Conservation (phyloP, 2,888 invertebrate genomes). For the Microctonus hyperodae region DNA sequence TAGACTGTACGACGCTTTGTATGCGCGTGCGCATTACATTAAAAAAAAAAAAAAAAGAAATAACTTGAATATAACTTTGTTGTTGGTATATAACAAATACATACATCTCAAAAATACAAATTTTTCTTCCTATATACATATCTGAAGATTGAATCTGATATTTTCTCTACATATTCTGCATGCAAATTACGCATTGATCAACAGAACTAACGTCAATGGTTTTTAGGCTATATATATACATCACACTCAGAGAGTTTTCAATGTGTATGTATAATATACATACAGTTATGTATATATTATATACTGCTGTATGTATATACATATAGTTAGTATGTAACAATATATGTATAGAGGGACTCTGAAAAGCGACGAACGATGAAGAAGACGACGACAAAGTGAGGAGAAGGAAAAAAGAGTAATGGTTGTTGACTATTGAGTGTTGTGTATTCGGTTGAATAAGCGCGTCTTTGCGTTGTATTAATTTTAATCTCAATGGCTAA, state of each 20-base stretch:
- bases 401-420: not conserved
- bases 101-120: too few relatives aligned
- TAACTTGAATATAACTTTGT: not conserved
- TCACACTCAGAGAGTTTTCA: too few relatives aligned
- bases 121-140: not conserved
- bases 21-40: not conserved
- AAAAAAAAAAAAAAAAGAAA: too few relatives aligned
- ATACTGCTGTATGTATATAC: too few relatives aligned
- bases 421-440: slow-evolving; percentile 1
- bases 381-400: not conserved
- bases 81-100: too few relatives aligned
- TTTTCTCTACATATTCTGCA: not conserved
- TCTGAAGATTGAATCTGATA: too few relatives aligned
- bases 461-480: slow-evolving; percentile 1
- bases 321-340: too few relatives aligned
- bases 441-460: slow-evolving; percentile 5
- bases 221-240: not conserved
- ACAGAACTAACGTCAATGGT: slow-evolving; percentile 2
- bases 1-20: not conserved
- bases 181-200: not conserved
- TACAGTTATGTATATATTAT: not conserved
- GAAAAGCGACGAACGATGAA: not conserved
- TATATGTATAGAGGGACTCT: not conserved
- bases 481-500: not conserved
- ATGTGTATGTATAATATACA: not conserved